Percentiles rank a stretch among this genome's conserved stretches.
Conservation (phyloP, 2,888 invertebrate species). For the Osedax frankpressi region DNA sequence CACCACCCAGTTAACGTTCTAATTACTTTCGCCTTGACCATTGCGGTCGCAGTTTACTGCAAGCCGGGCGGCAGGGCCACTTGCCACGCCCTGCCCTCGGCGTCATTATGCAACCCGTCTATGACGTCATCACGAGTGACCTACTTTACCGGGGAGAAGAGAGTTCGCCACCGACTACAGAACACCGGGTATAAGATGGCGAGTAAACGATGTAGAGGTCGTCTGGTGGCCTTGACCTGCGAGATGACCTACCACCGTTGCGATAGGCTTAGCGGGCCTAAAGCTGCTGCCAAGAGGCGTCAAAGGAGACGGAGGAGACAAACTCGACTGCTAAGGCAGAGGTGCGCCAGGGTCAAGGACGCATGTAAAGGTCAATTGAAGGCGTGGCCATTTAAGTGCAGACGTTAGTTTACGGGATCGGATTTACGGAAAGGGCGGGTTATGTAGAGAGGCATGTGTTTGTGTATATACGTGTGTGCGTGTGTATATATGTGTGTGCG, state of each 20-base stretch:
- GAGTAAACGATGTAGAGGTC: neutral
- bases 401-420: neutral
- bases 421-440: too few species aligned
- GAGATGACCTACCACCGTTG: neutral
- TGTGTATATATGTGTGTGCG: neutral
- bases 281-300: neutral
- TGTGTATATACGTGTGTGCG: neutral
- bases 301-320: neutral
- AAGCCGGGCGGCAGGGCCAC: too few species aligned
- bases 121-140: neutral
- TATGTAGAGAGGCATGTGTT: neutral
- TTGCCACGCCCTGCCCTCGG: neutral
- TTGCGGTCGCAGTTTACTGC: too few species aligned
- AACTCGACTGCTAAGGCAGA: neutral
- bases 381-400: neutral
- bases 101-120: neutral
- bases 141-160: neutral
- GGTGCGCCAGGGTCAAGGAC: neutral
- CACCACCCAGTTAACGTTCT: too few species aligned
- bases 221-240: neutral
- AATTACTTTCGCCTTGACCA: too few species aligned
- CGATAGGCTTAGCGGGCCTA: neutral
- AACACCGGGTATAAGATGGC: neutral
- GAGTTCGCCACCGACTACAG: neutral
- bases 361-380: neutral